Base-by-base conservation (phyloP, 1,140 invertebrate species). In the Listronotus oregonensis region DNA sequence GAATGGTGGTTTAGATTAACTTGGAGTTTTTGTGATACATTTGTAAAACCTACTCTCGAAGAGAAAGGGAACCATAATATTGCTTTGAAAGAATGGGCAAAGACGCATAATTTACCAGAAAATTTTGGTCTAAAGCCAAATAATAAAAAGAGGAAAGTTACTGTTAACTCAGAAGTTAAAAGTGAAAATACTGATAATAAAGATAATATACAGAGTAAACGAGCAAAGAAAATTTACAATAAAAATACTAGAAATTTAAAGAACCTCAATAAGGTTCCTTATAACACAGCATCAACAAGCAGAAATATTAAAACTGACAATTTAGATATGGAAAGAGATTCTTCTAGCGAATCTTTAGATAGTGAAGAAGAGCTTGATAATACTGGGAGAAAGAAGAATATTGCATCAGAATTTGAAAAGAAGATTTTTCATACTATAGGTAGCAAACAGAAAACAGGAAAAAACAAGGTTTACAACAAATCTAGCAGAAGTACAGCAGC, bases 1-100 rank as follows among this genome's bases (percentile, higher is more conserved):
- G 55, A 66, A 39, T 75, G 68, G 68, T 75, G 74, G 74, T 56
- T 68, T 32, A 51, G 67, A 54, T 32, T 75, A 9, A 73, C 72
- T 18, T 75, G 74, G 74, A 50, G 56, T 12, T 75, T 66, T 62
- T 73, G 67, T 39, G 70, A 73, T 12, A 55, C 63, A 7, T 73
- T 74, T 56, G 39, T 69, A 27, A 51, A 46, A 63, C 59, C 57
- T 15, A 55, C 64, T 12, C 42, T 65, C 12, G 66, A 73, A 34
- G 70, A 73, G 52, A 58, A 55, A 27, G 44, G 46, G 18, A 44
- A 54, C 5, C 39, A 37, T 14, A 50, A 42, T 31, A 37, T 12
- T n/a, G 21, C 27, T 10, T 46, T 66, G 47, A 37, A 32, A 37
- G 34, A 60, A 7, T 66, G 64, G 64, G 47, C 40, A 21, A 57